These are phyloP conservation scores for Listrodromus nycthemerus DNA, from an alignment of 2,888 invertebrate species.

Conservation along the genomic window DNA sequence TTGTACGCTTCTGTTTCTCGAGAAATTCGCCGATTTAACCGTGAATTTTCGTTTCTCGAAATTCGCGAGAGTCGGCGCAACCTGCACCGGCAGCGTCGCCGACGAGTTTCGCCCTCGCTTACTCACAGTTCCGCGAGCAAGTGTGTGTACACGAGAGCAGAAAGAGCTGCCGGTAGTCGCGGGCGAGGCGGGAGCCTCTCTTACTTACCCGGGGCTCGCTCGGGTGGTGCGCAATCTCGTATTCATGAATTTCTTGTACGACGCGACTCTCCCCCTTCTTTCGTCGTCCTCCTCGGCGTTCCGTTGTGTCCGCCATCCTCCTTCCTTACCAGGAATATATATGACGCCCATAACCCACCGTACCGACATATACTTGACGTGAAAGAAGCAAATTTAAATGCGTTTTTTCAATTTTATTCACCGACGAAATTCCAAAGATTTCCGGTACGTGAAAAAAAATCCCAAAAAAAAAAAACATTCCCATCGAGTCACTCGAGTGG, in stretches of 20 bases:
- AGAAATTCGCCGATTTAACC: constrained; percentile 54
- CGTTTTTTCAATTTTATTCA: constrained; percentile 16
- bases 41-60: constrained; percentile 61
- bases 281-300: constrained; percentile 56
- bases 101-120: constrained; percentile 22
- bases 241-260: constrained; percentile 79
- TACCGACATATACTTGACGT: not conserved
- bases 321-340: constrained; percentile 14
- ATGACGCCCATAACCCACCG: constrained; percentile 20
- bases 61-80: constrained; percentile 27
- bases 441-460: too few species aligned
- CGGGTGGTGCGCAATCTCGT: constrained; percentile 75
- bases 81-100: constrained; percentile 35
- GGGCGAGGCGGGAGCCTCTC: constrained; percentile 68
- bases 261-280: constrained; percentile 58
- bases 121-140: constrained; percentile 33
- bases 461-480: too few species aligned
- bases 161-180: constrained; percentile 1
- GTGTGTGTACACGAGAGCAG: constrained; percentile 16
- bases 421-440: not conserved
- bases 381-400: constrained; percentile 28
- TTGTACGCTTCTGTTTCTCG: constrained; percentile 3
- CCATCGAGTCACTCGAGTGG: too few species aligned
- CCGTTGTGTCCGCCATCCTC: constrained; percentile 34
- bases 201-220: constrained; percentile 71